Evolutionary conservation across 2,113 vertebrate genomes (phyloP).

Genomic region (Cricetomys ansorgei): DNA sequence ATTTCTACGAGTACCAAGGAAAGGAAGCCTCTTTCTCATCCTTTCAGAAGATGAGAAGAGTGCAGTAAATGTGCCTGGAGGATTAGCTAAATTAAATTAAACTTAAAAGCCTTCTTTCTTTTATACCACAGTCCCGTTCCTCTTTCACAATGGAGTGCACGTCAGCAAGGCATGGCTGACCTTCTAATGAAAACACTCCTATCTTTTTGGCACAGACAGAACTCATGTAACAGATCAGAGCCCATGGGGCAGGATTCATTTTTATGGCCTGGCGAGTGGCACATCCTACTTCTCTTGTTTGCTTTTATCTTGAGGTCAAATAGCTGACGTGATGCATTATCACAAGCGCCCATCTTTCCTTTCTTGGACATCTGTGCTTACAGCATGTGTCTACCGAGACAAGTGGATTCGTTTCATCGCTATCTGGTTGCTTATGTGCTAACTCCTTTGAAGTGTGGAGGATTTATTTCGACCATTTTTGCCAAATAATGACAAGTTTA

Average conservation of each 20-base stretch:
- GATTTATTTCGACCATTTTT: slow-evolving; percentile 80
- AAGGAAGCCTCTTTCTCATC: background rate
- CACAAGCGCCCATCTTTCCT: slow-evolving; percentile 59
- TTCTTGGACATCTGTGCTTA: slow-evolving; percentile 68
- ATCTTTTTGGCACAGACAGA: slow-evolving; percentile 51
- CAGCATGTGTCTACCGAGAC: slow-evolving; percentile 70
- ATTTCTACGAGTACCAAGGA: background rate
- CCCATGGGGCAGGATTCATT: slow-evolving; percentile 34
- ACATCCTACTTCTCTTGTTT: slow-evolving; percentile 73
- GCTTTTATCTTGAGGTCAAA: slow-evolving; percentile 82
- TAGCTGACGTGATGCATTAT: slow-evolving; percentile 70
- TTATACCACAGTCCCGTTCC: background rate
- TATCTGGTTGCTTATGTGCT: slow-evolving; percentile 66
- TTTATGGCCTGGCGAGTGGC: slow-evolving; percentile 70
- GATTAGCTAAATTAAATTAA: slow-evolving; percentile 37
- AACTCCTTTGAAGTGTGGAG: slow-evolving; percentile 74
- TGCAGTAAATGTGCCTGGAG: background rate
- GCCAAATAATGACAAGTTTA: slow-evolving; percentile 74
- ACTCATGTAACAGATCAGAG: slow-evolving; percentile 38
- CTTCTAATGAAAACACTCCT: slow-evolving; percentile 55
- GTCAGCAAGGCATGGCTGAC: background rate
- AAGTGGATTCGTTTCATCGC: slow-evolving; percentile 74
- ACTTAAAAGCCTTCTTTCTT: background rate
- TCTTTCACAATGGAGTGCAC: background rate
- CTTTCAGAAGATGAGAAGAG: background rate